Conservation (phyloP, 2,888 invertebrate genomes). For the Clostera curtula region DNA sequence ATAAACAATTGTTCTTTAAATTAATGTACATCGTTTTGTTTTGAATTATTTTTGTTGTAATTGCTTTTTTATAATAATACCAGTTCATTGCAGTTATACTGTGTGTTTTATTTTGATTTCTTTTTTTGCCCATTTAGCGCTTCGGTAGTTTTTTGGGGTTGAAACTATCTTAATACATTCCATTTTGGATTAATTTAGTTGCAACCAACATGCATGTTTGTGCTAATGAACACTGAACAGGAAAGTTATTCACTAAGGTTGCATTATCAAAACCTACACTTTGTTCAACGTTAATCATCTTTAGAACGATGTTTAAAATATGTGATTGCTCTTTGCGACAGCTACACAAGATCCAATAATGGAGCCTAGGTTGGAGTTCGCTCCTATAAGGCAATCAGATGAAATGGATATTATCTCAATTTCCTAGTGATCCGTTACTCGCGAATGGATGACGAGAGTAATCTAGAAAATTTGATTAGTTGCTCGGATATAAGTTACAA, state of each 20-base stretch:
- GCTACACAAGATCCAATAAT: too few species aligned
- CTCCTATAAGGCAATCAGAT: not conserved
- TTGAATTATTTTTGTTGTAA: constrained; percentile 84
- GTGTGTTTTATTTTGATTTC: constrained; percentile 74
- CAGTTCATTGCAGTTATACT: constrained; percentile 82
- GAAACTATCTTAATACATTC: constrained; percentile 31
- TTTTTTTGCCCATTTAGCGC: constrained; percentile 61
- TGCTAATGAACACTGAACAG: constrained; percentile 46
- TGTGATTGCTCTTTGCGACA: too few species aligned
- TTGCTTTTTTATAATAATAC: constrained; percentile 84
- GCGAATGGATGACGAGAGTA: too few species aligned
- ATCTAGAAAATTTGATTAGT: too few species aligned
- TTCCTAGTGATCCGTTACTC: too few species aligned
- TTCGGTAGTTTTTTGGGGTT: constrained; percentile 36
- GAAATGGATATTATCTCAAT: too few species aligned
- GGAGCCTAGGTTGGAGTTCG: too few species aligned
- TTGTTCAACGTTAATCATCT: too few species aligned
- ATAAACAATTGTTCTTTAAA: constrained; percentile 84
- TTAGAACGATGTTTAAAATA: too few species aligned
- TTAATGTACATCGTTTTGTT: constrained; percentile 86
- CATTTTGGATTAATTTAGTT: constrained; percentile 37
- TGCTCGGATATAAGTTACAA: too few species aligned
- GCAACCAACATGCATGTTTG: constrained; percentile 50
- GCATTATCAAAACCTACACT: too few species aligned
- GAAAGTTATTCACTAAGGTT: too few species aligned